Conservation (phyloP, 2,113 vertebrate genomes). For the Orycteropus afer region DNA sequence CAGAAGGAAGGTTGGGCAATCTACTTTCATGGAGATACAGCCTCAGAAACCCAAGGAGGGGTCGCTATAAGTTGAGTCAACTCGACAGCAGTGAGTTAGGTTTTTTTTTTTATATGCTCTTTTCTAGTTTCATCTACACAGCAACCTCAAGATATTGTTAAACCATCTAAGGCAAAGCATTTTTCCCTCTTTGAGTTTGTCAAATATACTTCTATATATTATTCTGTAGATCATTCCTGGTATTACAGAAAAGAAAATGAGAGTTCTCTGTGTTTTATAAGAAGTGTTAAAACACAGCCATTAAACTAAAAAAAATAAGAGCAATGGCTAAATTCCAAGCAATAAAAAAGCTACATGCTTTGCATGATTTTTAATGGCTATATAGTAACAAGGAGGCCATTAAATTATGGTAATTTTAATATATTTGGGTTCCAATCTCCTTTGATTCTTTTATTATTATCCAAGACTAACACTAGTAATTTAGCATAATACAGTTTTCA, state of each 20-base stretch:
- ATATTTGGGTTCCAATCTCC: not conserved
- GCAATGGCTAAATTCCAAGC: slow-evolving; percentile 70
- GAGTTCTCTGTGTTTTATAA: not conserved
- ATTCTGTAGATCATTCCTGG: not conserved
- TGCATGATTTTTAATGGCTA: slow-evolving; percentile 75
- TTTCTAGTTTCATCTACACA: not conserved
- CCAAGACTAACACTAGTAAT: not conserved
- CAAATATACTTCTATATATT: slow-evolving; percentile 29
- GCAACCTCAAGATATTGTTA: not conserved
- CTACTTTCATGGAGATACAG: too few species aligned
- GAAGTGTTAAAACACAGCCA: slow-evolving; percentile 58
- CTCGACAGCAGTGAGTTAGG: too few species aligned
- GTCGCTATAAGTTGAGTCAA: too few species aligned
- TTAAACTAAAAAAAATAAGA: slow-evolving; percentile 68
- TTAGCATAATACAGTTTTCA: not conserved
- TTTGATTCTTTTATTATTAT: slow-evolving; percentile 46
- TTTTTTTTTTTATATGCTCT: too few species aligned
- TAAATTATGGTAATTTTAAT: slow-evolving; percentile 62
- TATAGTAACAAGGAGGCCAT: slow-evolving; percentile 44
- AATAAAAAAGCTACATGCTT: slow-evolving; percentile 75
- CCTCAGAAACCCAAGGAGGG: too few species aligned
- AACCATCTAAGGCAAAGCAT: slow-evolving; percentile 36
- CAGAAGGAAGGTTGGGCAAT: too few species aligned
- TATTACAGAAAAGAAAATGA: slow-evolving; percentile 32
- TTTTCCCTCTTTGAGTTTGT: not conserved